Evolutionary conservation across 2,888 invertebrate species (phyloP).

Genomic region (Allophyes oxyacanthae): DNA sequence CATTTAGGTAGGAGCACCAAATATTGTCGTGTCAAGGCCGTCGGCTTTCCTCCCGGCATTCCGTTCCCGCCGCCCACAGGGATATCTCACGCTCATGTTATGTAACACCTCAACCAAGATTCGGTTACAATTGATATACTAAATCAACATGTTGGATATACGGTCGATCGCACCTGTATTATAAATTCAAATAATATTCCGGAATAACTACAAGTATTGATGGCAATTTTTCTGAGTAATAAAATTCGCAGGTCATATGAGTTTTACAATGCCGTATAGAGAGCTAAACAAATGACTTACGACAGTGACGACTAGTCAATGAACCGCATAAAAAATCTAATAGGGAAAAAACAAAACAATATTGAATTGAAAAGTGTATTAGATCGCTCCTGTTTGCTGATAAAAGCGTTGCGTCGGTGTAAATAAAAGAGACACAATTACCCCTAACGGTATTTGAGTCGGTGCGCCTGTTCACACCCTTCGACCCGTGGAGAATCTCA

Average conservation of each 20-base stretch:
- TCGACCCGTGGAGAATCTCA: constrained; percentile 72
- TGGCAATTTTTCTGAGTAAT: constrained; percentile 28
- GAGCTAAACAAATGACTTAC: constrained; percentile 43
- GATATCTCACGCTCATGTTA: constrained; percentile 86
- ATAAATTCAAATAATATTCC: constrained; percentile 21
- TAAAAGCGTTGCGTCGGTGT: constrained; percentile 67
- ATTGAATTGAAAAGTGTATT: constrained; percentile 57
- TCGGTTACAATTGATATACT: constrained; percentile 79
- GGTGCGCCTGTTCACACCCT: constrained; percentile 75
- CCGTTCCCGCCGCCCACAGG: constrained; percentile 86
- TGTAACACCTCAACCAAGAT: constrained; percentile 80
- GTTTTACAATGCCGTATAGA: constrained; percentile 53
- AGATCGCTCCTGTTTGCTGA: constrained; percentile 60
- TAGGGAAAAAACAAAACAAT: constrained; percentile 48
- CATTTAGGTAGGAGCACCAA: constrained; percentile 79
- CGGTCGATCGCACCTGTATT: constrained; percentile 27
- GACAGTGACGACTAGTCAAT: constrained; percentile 42
- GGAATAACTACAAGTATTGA: constrained; percentile 26
- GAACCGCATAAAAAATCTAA: constrained; percentile 27
- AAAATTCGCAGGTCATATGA: constrained; percentile 47
- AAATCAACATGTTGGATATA: constrained; percentile 45
- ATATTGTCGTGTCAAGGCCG: constrained; percentile 88
- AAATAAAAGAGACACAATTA: constrained; percentile 81
- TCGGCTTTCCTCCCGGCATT: constrained; percentile 87
- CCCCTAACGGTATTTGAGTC: constrained; percentile 78